These are phyloP conservation scores for Parambassis ranga DNA, from an alignment of 2,797 vertebrate genomes.

Conservation along the genomic window DNA sequence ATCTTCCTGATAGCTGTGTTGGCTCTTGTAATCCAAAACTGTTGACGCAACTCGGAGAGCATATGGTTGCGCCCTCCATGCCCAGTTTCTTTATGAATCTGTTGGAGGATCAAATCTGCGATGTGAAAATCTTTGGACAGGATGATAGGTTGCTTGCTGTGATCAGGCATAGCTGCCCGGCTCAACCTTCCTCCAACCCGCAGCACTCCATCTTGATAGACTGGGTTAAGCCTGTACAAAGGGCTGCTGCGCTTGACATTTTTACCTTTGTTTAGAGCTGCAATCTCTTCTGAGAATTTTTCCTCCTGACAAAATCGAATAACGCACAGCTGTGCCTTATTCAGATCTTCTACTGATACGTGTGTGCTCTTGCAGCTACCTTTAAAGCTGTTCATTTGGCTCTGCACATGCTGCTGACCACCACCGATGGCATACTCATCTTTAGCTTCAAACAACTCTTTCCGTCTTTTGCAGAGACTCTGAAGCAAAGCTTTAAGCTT, in stretches of 20 bases:
- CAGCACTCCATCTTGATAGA: neutral
- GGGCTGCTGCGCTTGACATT: neutral
- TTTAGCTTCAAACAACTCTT: neutral
- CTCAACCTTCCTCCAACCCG: neutral
- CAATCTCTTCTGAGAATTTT: neutral
- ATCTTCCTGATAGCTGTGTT: neutral
- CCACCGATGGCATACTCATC: neutral
- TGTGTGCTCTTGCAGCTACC: neutral
- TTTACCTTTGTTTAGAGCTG: neutral
- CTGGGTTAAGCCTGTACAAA: neutral
- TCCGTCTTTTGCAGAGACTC: no score
- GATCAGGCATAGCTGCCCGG: neutral
- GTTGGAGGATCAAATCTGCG: neutral
- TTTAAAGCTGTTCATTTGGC: neutral
- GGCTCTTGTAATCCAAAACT: neutral
- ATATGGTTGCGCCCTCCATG: neutral
- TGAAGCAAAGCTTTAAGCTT: no score
- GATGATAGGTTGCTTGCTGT: neutral
- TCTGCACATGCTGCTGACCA: neutral
- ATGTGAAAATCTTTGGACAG: neutral
- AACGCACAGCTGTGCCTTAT: neutral
- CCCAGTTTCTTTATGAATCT: neutral
- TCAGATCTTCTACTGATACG: neutral
- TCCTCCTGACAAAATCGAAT: neutral
- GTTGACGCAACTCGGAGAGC: neutral